Evolutionary conservation across 2,113 vertebrate genomes (phyloP), one percentile per base, ranked within the genome.

Genomic region (Dromas ardeola): DNA sequence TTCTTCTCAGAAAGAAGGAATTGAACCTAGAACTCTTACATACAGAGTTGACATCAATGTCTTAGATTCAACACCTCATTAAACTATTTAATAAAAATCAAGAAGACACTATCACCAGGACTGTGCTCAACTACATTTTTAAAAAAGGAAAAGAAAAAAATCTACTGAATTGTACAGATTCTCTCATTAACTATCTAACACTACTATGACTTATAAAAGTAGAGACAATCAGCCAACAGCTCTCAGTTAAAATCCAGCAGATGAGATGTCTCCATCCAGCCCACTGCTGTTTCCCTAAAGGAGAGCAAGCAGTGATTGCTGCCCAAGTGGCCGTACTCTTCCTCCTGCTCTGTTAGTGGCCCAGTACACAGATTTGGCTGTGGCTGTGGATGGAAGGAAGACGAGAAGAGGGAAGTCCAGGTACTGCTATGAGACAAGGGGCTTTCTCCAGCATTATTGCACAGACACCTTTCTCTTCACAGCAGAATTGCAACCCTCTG

Each of bases 331-430:
- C 55, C 11, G 0, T 22, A n/a, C 19, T 23, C 53, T 69, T 82
- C 38, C 36, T 72, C 17, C 58, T 53, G 38, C 49, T 63, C 55
- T 74, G 20, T 43, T 53, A 26, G 55, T 11, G 3, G 12, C 32
- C 40, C 3, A 0, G 52, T 55, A 10, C 29, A 32, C 11, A 13
- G 53, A 56, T 82, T 34, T 67, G 47, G 3, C 65, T 1, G 0
- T 40, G 45, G 34, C 38, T 77, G 27, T 65, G 40, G 29, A 26
- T 38, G 43, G 56, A 85, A 72, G 38, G 18, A 82, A 65, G 52
- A 36, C 6, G 15, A 81, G 40, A 77, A 89, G 7, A 17, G 19
- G 34, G 16, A 88, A 76, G 14, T 22, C 21, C 2, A 3, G 32
- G 32, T 52, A 34, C 36, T 42, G 22, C 38, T 65, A 19, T 70